These are phyloP conservation scores for Latrodectus geometricus DNA, from an alignment of 1,140 invertebrate genomes.

Conservation along the genomic window DNA sequence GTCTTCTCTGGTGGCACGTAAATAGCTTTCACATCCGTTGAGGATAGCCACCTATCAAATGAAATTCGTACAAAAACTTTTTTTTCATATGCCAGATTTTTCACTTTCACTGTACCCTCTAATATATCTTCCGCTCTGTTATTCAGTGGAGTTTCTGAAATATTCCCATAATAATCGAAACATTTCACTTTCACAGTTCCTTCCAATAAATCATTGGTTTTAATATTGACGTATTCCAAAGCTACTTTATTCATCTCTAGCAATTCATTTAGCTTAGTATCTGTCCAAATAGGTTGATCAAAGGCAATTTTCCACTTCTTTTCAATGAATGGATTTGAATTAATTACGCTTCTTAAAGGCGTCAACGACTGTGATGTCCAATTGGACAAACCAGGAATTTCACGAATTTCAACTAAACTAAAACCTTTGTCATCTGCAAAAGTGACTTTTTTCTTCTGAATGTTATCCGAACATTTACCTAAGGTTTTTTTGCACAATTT, in stretches of 20 bases:
- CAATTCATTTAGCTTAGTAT: conserved; percentile 84
- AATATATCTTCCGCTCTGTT: conserved; percentile 80
- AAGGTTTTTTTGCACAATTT: not conserved
- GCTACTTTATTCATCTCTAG: conserved; percentile 85
- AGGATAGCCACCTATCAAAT: conserved; percentile 82
- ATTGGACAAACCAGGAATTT: conserved; percentile 21
- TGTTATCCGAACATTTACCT: not conserved
- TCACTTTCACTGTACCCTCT: conserved; percentile 92
- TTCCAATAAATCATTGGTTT: conserved; percentile 80
- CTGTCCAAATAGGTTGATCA: conserved; percentile 91
- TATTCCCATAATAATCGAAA: conserved; percentile 75
- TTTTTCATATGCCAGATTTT: conserved; percentile 89
- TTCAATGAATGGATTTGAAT: conserved; percentile 70
- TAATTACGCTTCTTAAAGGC: conserved; percentile 64
- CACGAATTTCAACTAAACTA: conserved; percentile 78
- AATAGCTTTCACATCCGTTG: conserved; percentile 81
- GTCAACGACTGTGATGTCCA: conserved; percentile 15
- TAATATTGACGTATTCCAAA: conserved; percentile 91
- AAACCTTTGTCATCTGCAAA: conserved; percentile 93
- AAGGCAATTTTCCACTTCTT: conserved; percentile 82
- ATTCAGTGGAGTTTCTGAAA: conserved; percentile 79
- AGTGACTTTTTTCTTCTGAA: conserved; percentile 84
- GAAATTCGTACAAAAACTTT: conserved; percentile 84
- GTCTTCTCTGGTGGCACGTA: conserved; percentile 73
- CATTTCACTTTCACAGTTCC: conserved; percentile 96